Percentiles rank a stretch among this genome's conserved stretches.
These are phyloP conservation scores for Falco punctatus DNA, from an alignment of 2,113 vertebrate genomes.

Conservation along the genomic window DNA sequence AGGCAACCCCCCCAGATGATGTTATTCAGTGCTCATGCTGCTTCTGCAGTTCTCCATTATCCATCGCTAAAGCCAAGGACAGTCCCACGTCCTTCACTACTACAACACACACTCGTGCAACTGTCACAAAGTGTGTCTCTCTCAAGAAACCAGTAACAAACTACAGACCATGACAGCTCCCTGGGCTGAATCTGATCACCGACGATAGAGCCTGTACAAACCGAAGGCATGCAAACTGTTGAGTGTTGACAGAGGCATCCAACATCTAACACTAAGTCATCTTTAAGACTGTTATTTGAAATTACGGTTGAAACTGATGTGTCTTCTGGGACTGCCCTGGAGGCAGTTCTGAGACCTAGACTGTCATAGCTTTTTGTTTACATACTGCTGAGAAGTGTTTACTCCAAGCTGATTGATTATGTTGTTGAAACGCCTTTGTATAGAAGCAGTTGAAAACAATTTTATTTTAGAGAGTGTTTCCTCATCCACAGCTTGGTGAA, in stretches of 20 bases:
- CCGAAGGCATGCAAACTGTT: background rate
- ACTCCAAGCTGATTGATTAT: background rate
- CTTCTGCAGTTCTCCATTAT: background rate
- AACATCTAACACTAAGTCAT: background rate
- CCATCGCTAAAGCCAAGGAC: background rate
- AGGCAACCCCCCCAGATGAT: background rate
- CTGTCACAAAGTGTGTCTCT: background rate
- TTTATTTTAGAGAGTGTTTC: background rate
- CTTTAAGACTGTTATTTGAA: background rate
- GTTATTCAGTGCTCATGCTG: background rate
- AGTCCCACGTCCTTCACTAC: background rate
- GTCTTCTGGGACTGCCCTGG: background rate
- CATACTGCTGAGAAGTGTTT: background rate
- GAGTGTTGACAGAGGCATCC: background rate
- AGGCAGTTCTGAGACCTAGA: background rate
- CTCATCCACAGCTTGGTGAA: background rate
- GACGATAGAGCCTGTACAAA: background rate
- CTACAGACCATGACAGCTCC: background rate
- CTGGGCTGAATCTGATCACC: background rate
- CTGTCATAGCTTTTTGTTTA: background rate
- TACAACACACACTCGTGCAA: background rate
- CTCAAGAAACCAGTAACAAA: background rate
- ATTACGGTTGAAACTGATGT: background rate
- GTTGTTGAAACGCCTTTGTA: background rate
- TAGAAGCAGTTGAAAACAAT: background rate